Percentiles rank a stretch among this genome's conserved stretches.
Conservation (phyloP, 2,888 invertebrate species). For the Alsophila aescularia region DNA sequence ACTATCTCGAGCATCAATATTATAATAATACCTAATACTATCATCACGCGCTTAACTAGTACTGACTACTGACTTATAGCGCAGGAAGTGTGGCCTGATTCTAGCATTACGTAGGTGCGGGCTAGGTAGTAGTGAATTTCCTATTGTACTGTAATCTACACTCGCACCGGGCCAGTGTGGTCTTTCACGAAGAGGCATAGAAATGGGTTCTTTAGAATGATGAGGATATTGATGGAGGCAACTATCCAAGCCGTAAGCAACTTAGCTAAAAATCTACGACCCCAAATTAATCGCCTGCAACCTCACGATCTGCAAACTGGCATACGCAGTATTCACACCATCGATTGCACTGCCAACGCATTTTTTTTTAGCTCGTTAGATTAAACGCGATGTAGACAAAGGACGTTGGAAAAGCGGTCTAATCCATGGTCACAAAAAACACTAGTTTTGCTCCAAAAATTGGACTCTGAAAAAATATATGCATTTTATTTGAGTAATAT, state of each 20-base stretch:
- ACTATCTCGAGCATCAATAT: constrained; percentile 9
- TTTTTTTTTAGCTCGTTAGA: constrained; percentile 8
- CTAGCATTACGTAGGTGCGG: neutral
- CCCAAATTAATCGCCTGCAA: too few relatives aligned
- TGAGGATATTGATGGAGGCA: too few relatives aligned
- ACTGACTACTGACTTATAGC: neutral
- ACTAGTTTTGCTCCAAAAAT: too few relatives aligned
- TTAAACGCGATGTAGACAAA: neutral
- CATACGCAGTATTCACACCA: constrained; percentile 5
- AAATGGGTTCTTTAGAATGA: too few relatives aligned
- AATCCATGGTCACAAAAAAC: too few relatives aligned
- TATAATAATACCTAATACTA: constrained; percentile 4
- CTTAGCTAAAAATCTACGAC: too few relatives aligned
- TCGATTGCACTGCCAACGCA: neutral
- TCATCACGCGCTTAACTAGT: neutral
- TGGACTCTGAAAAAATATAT: too few relatives aligned
- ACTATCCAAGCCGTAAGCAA: too few relatives aligned
- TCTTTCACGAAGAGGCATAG: too few relatives aligned
- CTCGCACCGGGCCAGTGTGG: too few relatives aligned
- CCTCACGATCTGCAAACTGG: neutral
- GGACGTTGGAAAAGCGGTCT: neutral
- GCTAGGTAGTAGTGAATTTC: neutral
- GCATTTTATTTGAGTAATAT: too few relatives aligned
- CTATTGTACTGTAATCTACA: neutral
- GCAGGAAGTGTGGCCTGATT: constrained; percentile 4